Evolutionary conservation across 2,888 invertebrate species (phyloP), one percentile per base, ranked within the genome.

Genomic region (Ectemnius cavifrons): DNA sequence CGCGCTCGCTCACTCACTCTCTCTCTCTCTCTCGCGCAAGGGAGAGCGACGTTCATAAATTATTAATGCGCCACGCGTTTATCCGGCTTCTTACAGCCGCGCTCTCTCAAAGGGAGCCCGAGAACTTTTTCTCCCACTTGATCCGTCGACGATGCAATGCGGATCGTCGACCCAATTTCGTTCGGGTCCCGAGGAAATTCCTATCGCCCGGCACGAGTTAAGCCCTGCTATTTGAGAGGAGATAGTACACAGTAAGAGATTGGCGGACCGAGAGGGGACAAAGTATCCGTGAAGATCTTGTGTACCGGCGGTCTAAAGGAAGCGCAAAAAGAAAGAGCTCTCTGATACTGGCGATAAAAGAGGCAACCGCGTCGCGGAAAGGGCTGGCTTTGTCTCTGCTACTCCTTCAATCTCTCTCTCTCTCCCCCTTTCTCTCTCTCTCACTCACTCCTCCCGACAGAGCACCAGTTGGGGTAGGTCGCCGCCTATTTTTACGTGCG

Each of bases 401-500:
- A 1, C 37, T 37, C 37, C 11, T 37, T 4, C 37, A 37, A 0
- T 23, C 37, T 37, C 37, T 37, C 37, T 37, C 8, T 6, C 37
- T 37, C 37, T 37, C n/a, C n/a, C n/a, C n/a, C n/a, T n/a, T n/a
- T n/a, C n/a, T n/a, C n/a, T n/a, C 28, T 37, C 28, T 37, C 28
- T 4, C 28, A 2, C 8, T 37, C 37, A 11, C 37, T 37, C 37
- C 37, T 37, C 6, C 8, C 37, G 8, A 11, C 37, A 63, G 60
- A 71, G 47, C 67, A 66, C 28, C 65, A 45, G 72, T 77, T 77
- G 72, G 81, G 81, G 73, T 79, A 79, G 83, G 81, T 83, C 83
- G 79, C 46, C 47, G 56, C 75, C 79, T 82, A 82, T 82, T 81
- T 82, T 82, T 83, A 81, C 68, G 70, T 73, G 49, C 74, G 67